Base-by-base conservation (phyloP, 2,888 invertebrate species). In the Lithophane ornitopus region DNA sequence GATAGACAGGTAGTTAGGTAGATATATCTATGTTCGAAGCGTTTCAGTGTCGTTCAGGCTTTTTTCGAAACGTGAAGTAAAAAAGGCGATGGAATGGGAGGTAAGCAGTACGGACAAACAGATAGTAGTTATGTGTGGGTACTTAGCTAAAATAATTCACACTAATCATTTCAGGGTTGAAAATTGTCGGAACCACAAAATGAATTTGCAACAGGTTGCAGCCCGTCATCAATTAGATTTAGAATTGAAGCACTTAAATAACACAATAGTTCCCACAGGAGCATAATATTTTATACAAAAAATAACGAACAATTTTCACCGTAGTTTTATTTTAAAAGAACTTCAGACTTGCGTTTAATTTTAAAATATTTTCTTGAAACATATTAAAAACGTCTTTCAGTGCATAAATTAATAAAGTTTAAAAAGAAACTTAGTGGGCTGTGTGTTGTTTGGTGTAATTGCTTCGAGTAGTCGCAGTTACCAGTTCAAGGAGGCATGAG, bases 401-500 rank as follows among this genome's bases (percentile, higher is more conserved):
- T 78, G 84, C 86, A 87, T 88, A 86, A 86, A 90, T 89, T 84
- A 85, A 85, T 88, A 87, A 88, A 90, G 87, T 86, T 91, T 88
- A 86, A 84, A 91, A 87, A 90, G 87, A 88, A 90, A 90, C 88
- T 91, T 88, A 80, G 86, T 88, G 89, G 87, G 89, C 88, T 91
- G 88, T 91, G 88, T 91, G 89, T 88, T 89, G 90, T 87, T 89
- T 90, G 87, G 88, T 91, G 93, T 94, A 94, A 94, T 94, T 94
- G 93, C 92, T 92, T 92, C 90, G 90, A 94, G 92, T 90, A 91
- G 89, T 93, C 90, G 93, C 92, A 94, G 94, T 94, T 94, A 93
- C 90, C 90, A 94, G 93, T 94, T 95, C 92, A 93, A 94, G 94
- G 89, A 91, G 90, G 91, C 93, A 91, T 93, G 91, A 91, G 91